phyloP scores from a whole-genome alignment of 2,888 invertebrate species.

The Scelioninae gen. 1 region DNA sequence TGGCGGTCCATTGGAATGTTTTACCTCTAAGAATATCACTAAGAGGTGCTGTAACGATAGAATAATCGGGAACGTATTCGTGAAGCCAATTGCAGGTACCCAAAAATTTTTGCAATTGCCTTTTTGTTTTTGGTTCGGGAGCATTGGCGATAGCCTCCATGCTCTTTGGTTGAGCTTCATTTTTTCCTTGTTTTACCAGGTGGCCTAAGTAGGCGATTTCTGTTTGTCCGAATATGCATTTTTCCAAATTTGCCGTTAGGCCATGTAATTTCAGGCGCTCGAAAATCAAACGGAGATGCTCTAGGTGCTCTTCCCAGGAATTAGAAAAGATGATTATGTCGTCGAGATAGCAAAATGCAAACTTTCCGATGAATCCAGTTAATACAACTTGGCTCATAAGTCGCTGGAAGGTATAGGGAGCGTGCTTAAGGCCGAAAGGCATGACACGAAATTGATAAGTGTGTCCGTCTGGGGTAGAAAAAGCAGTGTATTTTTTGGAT shows the following conservation, averaged over 20 bases:
- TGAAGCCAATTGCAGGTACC: not conserved
- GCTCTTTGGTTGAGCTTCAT: conserved; percentile 23
- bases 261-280: conserved; percentile 65
- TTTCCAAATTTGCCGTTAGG: conserved; percentile 41
- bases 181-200: conserved; percentile 5
- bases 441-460: not conserved
- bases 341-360: conserved; percentile 68
- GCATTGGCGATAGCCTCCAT: conserved; percentile 20
- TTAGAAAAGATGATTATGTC: too few relatives aligned
- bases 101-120: conserved; percentile 18
- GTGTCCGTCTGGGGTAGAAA: not conserved
- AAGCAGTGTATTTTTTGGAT: conserved; percentile 7
- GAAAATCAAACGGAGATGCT: conserved; percentile 62
- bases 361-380: conserved; percentile 61
- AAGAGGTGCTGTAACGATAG: not conserved
- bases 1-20: conserved; percentile 36
- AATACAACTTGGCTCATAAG: too few relatives aligned
- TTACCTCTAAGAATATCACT: not conserved
- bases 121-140: conserved; percentile 20
- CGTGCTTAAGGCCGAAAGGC: conserved; percentile 18
- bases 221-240: conserved; percentile 68
- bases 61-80: not conserved
- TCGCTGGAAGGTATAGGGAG: too few relatives aligned
- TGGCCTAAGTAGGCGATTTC: conserved; percentile 73
- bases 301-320: conserved; percentile 66